These are phyloP conservation scores for Aquatica leii DNA, from an alignment of 2,888 invertebrate genomes.

Conservation along the genomic window DNA sequence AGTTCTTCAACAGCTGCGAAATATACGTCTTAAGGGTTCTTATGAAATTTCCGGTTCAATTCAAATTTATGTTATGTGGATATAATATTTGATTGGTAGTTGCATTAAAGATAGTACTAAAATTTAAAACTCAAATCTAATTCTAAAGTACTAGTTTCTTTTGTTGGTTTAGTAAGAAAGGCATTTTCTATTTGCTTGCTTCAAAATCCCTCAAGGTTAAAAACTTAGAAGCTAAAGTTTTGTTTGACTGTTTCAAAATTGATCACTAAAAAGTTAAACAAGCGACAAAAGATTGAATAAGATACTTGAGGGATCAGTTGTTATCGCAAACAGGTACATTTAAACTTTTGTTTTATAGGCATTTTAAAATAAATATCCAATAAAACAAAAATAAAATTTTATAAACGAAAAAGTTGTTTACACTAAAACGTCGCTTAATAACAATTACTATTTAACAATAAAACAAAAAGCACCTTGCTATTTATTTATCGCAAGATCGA, in stretches of 20 bases:
- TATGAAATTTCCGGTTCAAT: slow-evolving; percentile 12
- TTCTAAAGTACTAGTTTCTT: background rate
- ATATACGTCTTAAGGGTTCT: slow-evolving; percentile 11
- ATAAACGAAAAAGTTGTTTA: background rate
- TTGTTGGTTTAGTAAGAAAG: background rate
- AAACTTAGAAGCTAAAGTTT: slow-evolving; percentile 2
- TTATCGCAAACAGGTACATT: slow-evolving; percentile 11
- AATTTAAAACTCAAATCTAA: background rate
- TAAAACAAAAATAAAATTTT: background rate
- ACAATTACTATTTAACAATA: background rate
- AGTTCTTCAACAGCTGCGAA: slow-evolving; percentile 12
- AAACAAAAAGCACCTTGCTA: background rate
- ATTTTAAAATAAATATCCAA: background rate
- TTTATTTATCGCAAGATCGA: background rate
- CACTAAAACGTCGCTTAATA: background rate
- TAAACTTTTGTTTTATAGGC: background rate
- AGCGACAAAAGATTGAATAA: slow-evolving; percentile 11
- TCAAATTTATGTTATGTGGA: slow-evolving; percentile 5
- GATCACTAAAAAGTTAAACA: slow-evolving; percentile 9
- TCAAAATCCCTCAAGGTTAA: background rate
- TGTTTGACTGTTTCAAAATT: slow-evolving; percentile 7
- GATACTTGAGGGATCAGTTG: slow-evolving; percentile 10
- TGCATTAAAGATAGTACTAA: background rate
- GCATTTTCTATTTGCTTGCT: background rate
- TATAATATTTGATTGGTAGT: background rate